Evolutionary conservation across 2,888 invertebrate species (phyloP).

Genomic region (Gymnosoma rotundatum): DNA sequence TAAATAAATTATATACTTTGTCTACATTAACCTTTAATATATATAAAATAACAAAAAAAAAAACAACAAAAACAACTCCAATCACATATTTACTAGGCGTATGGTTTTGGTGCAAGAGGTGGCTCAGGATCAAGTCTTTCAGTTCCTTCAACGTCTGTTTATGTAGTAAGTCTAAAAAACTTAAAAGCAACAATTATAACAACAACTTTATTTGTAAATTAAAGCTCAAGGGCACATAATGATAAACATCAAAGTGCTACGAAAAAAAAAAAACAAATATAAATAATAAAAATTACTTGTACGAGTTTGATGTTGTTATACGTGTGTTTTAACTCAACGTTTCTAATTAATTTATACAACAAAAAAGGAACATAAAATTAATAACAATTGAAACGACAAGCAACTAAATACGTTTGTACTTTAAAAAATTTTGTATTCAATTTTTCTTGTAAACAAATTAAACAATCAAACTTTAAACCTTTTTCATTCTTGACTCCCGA

Average conservation of each 20-base stretch:
- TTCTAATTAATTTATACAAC: slow-evolving; percentile 27
- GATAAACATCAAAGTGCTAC: slow-evolving; percentile 32
- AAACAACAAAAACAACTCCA: slow-evolving; percentile 19
- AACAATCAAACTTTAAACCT: no score
- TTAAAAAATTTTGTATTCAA: no score
- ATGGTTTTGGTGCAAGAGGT: slow-evolving; percentile 86
- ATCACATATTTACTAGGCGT: slow-evolving; percentile 81
- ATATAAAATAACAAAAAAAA: slow-evolving; percentile 21
- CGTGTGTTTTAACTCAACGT: slow-evolving; percentile 41
- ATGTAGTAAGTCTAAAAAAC: slow-evolving; percentile 86
- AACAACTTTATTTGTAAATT: slow-evolving; percentile 4
- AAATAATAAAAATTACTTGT: slow-evolving; percentile 50
- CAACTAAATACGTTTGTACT: not conserved
- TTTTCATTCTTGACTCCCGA: no score
- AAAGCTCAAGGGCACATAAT: slow-evolving; percentile 25
- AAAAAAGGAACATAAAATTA: not conserved
- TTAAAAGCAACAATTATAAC: slow-evolving; percentile 69
- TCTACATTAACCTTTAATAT: not conserved
- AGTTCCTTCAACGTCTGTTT: slow-evolving; percentile 89
- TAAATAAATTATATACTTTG: not conserved
- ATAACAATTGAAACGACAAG: slow-evolving; percentile 37
- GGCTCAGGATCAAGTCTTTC: slow-evolving; percentile 92
- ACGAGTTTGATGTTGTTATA: slow-evolving; percentile 63
- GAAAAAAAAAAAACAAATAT: not conserved
- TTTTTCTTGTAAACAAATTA: no score